Base-by-base conservation (phyloP, 1,140 invertebrate genomes). In the Ditylenchus dipsaci region DNA sequence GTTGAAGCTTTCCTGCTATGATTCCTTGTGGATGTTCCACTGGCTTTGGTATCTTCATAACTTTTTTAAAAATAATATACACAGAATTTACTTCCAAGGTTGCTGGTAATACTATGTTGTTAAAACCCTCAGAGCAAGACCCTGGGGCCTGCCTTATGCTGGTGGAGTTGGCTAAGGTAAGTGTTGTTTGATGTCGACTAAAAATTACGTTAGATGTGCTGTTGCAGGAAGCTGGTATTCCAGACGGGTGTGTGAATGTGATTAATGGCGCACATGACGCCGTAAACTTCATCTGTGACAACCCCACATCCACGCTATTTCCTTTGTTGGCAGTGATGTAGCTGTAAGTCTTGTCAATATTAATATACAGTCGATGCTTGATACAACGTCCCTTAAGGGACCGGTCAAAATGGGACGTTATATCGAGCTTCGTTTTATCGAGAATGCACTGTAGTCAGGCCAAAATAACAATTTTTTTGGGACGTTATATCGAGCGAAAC, bases 1-100 rank as follows among this genome's bases (percentile, higher is more conserved):
- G 33, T 38, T 38, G 33, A 3, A 38, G 33, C 65, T 66, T 66
- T 29, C 29, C 60, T 0, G 95, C 95, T 43, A 99, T 99, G 96
- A 96, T 99, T 79, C 96, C 96, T 0, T 99, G 1, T 99, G 96
- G 95, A 96, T 95, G 89, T 95, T 86, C 94, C 94, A 0, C 86
- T 96, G 69, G 90, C 93, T 8, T 5, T 56, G 53, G 53, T 56
- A 29, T 11, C 33, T 38, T 38, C 33, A 5, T 38, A 11, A 3
- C 11, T 38, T 38, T 38, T 38, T 11, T 38, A 5, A 38, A 3
- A 38, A 38, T 38, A 38, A 11, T 38, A 3, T n/a, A n/a, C n/a
- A 5, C 11, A 38, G 33, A 38, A 3, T 38, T 38, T 38, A 5
- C 11, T 38, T 53, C 65, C 0, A 17, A 95, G 19, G 92, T 92